phyloP scores from a whole-genome alignment of 2,797 vertebrate species.

The Lycodopsis pacificus region DNA sequence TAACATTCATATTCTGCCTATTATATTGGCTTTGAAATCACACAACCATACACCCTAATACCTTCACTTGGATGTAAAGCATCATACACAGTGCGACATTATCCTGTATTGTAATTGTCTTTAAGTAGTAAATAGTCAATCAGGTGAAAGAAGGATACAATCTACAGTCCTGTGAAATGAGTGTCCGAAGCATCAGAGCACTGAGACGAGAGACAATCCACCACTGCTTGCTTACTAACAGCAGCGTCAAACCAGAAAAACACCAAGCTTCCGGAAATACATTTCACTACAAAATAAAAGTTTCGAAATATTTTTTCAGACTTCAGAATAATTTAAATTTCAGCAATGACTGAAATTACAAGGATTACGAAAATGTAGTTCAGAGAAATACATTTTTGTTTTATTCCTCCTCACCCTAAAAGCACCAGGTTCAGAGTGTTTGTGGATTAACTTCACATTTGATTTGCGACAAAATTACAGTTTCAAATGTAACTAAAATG shows the following conservation, averaged over 20 bases:
- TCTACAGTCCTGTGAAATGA: background rate
- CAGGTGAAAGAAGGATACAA: constrained; percentile 6
- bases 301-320: rapidly evolving
- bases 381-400: background rate
- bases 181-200: background rate
- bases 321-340: background rate
- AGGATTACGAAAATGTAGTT: background rate
- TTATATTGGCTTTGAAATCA: constrained; percentile 7
- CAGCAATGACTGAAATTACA: background rate
- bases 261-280: constrained; percentile 24
- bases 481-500: background rate
- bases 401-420: background rate
- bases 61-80: background rate
- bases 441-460: background rate
- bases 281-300: constrained; percentile 61
- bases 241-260: background rate
- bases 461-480: background rate
- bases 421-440: background rate
- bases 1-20: background rate
- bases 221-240: background rate
- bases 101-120: background rate
- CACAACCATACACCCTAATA: background rate
- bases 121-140: background rate
- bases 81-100: background rate
- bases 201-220: background rate